These are phyloP conservation scores for Marasmarcha lunaedactyla DNA, from an alignment of 2,888 invertebrate genomes.

Conservation along the genomic window DNA sequence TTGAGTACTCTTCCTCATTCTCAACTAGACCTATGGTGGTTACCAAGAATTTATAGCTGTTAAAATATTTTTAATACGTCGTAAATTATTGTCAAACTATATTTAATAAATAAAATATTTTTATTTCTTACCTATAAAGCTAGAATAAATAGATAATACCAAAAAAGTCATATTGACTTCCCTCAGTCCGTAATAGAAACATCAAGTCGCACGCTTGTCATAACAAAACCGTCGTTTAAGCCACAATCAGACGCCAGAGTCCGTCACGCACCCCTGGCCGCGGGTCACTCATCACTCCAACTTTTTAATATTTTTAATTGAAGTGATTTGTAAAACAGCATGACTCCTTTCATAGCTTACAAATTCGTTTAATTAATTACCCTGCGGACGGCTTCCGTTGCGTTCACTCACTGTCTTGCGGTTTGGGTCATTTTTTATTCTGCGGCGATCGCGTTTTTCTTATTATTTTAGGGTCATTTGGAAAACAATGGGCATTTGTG, in stretches of 20 bases:
- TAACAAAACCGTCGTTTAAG: constrained; percentile 27
- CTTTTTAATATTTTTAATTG: constrained; percentile 70
- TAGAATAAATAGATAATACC: too few species aligned
- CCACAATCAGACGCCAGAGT: constrained; percentile 20
- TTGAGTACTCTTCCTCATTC: too few species aligned
- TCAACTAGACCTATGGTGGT: too few species aligned
- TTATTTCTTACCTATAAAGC: too few species aligned
- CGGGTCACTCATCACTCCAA: constrained; percentile 50
- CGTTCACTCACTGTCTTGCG: constrained; percentile 37
- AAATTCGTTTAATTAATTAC: constrained; percentile 67
- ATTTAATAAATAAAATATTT: too few species aligned
- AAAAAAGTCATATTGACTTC: too few species aligned
- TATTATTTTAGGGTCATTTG: constrained; percentile 11
- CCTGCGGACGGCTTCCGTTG: constrained; percentile 63
- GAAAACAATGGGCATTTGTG: neutral
- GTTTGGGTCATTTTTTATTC: constrained; percentile 53
- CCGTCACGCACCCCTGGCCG: constrained; percentile 41
- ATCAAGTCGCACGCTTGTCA: constrained; percentile 60
- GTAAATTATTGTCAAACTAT: too few species aligned
- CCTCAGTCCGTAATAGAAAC: constrained; percentile 17
- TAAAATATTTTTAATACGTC: too few species aligned
- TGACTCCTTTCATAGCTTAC: constrained; percentile 69
- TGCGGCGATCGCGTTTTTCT: constrained; percentile 31
- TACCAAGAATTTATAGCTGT: too few species aligned
- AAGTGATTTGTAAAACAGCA: constrained; percentile 71